Conservation (phyloP, 2,888 invertebrate species). For the Luperina nickerlii region DNA sequence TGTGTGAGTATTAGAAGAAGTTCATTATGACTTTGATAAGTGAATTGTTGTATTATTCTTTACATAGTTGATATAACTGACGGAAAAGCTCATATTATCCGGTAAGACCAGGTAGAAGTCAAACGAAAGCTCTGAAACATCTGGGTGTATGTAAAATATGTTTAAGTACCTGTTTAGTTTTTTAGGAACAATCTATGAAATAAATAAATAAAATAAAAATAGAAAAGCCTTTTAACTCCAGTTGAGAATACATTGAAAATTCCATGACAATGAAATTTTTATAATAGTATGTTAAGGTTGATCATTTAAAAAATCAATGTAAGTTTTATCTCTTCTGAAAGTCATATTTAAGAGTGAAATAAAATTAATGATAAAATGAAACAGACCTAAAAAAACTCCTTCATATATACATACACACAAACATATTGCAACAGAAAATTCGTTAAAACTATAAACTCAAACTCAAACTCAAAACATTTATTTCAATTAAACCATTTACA, state of each 20-base stretch:
- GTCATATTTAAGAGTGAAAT: neutral
- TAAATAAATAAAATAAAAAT: neutral
- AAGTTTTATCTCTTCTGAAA: neutral
- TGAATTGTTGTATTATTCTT: neutral
- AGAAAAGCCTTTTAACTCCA: neutral
- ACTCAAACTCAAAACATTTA: too few relatives aligned
- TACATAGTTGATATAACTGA: neutral
- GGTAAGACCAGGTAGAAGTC: neutral
- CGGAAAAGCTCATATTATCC: neutral
- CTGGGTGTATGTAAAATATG: neutral
- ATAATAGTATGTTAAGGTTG: neutral
- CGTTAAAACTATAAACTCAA: conserved; percentile 33
- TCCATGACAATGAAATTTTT: neutral
- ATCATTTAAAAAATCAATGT: neutral
- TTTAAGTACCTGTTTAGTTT: neutral
- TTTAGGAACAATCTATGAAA: neutral
- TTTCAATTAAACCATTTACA: too few relatives aligned
- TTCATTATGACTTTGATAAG: neutral
- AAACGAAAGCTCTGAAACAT: neutral
- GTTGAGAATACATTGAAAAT: neutral
- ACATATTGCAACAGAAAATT: neutral
- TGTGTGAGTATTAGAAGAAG: too few relatives aligned
- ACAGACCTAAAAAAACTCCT: neutral
- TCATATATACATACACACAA: too few relatives aligned
- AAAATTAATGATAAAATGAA: neutral